Conservation (phyloP, 2,888 invertebrate species). For the Lasioglossum zephyrum region DNA sequence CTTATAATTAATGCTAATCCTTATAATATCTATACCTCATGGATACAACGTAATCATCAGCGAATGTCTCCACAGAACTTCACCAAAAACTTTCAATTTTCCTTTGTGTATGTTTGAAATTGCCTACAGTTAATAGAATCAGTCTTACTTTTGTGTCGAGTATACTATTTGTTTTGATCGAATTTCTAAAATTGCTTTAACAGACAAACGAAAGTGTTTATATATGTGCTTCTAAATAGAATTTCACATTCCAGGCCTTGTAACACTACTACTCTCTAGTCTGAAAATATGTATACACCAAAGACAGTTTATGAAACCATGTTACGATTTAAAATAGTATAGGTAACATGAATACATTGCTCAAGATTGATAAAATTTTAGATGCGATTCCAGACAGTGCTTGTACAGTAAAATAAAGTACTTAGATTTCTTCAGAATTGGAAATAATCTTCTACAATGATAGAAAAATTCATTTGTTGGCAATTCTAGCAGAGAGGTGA, state of each 20-base stretch:
- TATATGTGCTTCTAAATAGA: conserved; percentile 13
- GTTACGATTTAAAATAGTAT: conserved; percentile 54
- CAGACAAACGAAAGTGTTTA: conserved; percentile 15
- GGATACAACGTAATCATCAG: conserved; percentile 14
- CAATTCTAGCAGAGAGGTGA: conserved; percentile 61
- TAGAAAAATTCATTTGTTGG: conserved; percentile 27
- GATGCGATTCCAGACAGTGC: conserved; percentile 23
- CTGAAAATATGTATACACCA: conserved; percentile 47
- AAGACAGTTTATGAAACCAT: conserved; percentile 52
- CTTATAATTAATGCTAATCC: conserved; percentile 18
- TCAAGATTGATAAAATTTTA: conserved; percentile 53
- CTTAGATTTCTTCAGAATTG: conserved; percentile 12
- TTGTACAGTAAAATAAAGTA: conserved; percentile 34
- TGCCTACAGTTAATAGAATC: conserved; percentile 1
- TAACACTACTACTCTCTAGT: conserved; percentile 48
- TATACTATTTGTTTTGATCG: conserved; percentile 21
- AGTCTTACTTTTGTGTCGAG: conserved; percentile 14
- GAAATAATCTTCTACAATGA: not conserved
- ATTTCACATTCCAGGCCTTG: conserved; percentile 46
- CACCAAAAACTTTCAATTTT: conserved; percentile 29
- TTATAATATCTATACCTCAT: conserved; percentile 18
- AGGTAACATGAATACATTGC: conserved; percentile 52
- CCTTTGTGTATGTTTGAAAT: not conserved
- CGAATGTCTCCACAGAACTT: conserved; percentile 18
- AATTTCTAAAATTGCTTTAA: conserved; percentile 14